Evolutionary conservation across 2,113 vertebrate genomes (phyloP).

Genomic region (Eubucco bourcierii): DNA sequence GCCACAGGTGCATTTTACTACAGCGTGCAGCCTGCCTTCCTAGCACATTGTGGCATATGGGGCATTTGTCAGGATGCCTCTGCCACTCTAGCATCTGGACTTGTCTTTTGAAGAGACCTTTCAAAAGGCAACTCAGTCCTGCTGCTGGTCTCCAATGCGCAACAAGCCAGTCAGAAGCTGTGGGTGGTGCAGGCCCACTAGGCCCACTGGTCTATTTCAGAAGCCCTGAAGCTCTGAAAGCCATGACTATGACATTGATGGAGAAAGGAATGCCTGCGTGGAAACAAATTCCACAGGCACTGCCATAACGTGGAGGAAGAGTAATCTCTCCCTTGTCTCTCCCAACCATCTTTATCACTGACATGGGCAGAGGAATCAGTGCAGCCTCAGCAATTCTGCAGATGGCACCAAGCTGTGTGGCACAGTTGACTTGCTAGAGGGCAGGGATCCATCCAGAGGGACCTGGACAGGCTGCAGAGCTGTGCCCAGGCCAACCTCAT

Average conservation of each 20-base stretch:
- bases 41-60: not conserved
- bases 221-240: conserved; percentile 2
- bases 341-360: too few species aligned
- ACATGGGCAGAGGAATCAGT: too few species aligned
- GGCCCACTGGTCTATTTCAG: not conserved
- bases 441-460: too few species aligned
- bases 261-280: not conserved
- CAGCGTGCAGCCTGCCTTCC: not conserved
- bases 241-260: rapidly evolving
- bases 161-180: not conserved
- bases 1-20: not conserved
- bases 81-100: not conserved
- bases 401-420: too few species aligned
- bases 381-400: too few species aligned
- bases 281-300: not conserved
- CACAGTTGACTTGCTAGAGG: too few species aligned
- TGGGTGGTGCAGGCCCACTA: not conserved
- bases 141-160: not conserved
- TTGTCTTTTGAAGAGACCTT: not conserved
- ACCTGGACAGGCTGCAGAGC: too few species aligned
- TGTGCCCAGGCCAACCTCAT: too few species aligned
- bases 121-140: not conserved
- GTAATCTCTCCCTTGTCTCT: not conserved
- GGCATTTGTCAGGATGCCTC: not conserved
- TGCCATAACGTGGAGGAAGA: not conserved